A percentile compares a stretch with the other conserved stretches of the same genome.
Conservation (phyloP, 2,113 vertebrate genomes). For the Sus scrofa region DNA sequence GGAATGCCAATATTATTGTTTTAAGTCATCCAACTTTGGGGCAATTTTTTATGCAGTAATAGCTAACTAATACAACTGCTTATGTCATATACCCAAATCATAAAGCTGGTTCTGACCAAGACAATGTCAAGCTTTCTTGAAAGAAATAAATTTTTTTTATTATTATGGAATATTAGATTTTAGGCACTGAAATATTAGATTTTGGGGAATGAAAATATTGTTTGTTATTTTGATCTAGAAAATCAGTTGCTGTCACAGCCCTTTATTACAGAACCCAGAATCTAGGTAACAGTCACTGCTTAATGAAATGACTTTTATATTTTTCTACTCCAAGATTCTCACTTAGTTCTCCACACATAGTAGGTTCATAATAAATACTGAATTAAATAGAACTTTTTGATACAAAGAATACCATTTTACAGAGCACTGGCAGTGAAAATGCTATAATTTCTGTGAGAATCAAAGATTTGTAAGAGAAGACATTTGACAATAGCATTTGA, state of each 20-base stretch:
- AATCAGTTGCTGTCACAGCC: background rate
- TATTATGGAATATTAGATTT: background rate
- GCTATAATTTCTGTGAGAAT: background rate
- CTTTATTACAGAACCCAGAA: background rate
- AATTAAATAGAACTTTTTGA: background rate
- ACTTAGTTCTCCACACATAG: background rate
- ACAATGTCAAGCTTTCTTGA: background rate
- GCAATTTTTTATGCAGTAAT: background rate
- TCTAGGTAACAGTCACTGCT: background rate
- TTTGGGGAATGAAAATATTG: background rate
- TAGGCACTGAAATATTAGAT: background rate
- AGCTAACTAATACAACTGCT: background rate
- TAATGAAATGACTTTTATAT: background rate
- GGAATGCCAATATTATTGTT: background rate
- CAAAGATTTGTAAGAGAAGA: background rate
- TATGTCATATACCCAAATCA: background rate
- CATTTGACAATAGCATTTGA: background rate
- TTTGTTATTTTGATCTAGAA: slow-evolving; percentile 19
- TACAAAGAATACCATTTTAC: background rate
- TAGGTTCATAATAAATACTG: background rate
- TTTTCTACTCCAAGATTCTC: background rate
- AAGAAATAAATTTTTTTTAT: background rate
- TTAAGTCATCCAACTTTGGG: background rate
- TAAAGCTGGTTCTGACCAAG: background rate
- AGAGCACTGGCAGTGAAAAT: background rate